These are phyloP conservation scores for Tetranychus truncatus DNA, from an alignment of 2,888 invertebrate species.

Conservation along the genomic window DNA sequence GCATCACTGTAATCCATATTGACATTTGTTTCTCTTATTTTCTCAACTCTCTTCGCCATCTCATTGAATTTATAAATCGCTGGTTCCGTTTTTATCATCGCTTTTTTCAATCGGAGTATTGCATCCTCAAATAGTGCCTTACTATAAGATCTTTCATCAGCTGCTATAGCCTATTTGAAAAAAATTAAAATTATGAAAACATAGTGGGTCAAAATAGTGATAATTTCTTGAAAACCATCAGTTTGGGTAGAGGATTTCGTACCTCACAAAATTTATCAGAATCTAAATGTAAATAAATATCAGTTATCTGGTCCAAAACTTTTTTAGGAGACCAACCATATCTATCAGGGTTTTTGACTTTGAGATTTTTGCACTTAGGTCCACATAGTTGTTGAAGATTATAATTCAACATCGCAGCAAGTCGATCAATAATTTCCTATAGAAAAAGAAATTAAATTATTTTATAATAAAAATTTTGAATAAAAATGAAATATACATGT, in stretches of 20 bases:
- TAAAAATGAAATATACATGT: neutral
- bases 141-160: constrained; percentile 89
- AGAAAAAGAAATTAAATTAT: constrained; percentile 21
- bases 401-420: constrained; percentile 95
- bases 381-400: constrained; percentile 91
- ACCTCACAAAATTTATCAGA: constrained; percentile 63
- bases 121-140: constrained; percentile 83
- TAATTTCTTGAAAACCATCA: neutral
- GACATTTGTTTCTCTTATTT: constrained; percentile 39
- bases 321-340: constrained; percentile 93
- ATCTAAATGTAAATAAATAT: constrained; percentile 90
- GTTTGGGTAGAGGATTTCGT: neutral
- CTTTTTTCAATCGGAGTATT: constrained; percentile 56
- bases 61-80: constrained; percentile 68
- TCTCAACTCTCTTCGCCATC: constrained; percentile 51
- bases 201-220: neutral
- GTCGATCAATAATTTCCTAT: constrained; percentile 64
- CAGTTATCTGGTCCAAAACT: constrained; percentile 72
- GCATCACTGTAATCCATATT: constrained; percentile 63
- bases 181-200: neutral
- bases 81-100: constrained; percentile 59
- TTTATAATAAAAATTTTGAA: constrained; percentile 14
- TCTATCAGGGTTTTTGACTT: constrained; percentile 77
- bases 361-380: constrained; percentile 72
- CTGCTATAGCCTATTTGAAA: constrained; percentile 50